phyloP scores from a whole-genome alignment of 1,140 invertebrate genomes.

The Portunus trituberculatus region DNA sequence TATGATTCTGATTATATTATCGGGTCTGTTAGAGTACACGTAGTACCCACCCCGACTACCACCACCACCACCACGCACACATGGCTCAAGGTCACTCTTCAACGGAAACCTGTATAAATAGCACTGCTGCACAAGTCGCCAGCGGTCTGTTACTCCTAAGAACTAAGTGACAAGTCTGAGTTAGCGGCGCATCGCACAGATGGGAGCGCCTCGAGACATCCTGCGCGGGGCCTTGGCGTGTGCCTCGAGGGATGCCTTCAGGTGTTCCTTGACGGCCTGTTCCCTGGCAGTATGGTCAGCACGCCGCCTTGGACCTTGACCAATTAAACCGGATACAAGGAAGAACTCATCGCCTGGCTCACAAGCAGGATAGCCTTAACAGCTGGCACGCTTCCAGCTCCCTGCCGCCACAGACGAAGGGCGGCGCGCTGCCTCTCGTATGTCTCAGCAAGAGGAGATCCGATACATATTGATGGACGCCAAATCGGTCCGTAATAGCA shows the following conservation, averaged over 20 bases:
- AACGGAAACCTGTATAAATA: too few relatives aligned
- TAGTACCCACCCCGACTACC: too few relatives aligned
- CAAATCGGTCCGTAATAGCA: background rate
- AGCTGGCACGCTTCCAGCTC: background rate
- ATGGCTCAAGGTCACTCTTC: too few relatives aligned
- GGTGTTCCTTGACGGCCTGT: background rate
- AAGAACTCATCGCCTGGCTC: background rate
- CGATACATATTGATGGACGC: background rate
- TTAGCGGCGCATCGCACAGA: background rate
- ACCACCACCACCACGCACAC: too few relatives aligned
- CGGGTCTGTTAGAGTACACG: too few relatives aligned
- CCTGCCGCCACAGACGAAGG: background rate
- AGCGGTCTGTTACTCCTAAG: background rate
- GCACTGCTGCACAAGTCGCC: too few relatives aligned
- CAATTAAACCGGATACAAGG: background rate
- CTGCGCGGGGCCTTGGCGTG: background rate
- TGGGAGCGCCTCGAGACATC: background rate
- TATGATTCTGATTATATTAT: too few relatives aligned
- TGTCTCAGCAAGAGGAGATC: background rate
- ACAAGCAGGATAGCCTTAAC: background rate
- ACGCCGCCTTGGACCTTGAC: background rate
- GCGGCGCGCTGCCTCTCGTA: background rate
- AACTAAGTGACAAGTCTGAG: background rate
- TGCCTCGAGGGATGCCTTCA: background rate
- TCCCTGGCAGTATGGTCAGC: background rate